A percentile compares a stretch with the other conserved stretches of the same genome.
Evolutionary conservation across 2,888 invertebrate genomes (phyloP).

Genomic region (Drosophila melanosoma): DNA sequence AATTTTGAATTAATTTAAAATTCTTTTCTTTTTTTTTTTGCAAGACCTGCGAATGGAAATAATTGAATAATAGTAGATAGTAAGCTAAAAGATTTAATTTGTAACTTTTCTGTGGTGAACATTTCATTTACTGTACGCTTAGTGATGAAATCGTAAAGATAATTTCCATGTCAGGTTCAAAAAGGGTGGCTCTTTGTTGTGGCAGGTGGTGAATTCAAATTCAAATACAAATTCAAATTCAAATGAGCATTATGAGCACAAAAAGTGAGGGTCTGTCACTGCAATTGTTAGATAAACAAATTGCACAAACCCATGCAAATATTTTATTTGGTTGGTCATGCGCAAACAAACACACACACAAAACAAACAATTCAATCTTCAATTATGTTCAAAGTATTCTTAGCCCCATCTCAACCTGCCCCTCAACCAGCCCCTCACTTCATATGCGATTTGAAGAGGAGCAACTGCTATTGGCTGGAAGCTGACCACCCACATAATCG

Average conservation of each 20-base stretch:
- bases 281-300: constrained; percentile 44
- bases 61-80: neutral
- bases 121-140: neutral
- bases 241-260: neutral
- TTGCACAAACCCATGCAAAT: constrained; percentile 24
- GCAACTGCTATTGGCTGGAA: constrained; percentile 18
- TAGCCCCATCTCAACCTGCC: neutral
- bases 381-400: neutral
- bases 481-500: constrained; percentile 26
- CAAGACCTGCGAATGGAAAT: neutral
- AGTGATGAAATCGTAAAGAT: neutral
- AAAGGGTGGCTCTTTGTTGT: neutral
- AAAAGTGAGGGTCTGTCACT: constrained; percentile 4
- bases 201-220: neutral
- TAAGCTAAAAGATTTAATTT: neutral
- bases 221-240: neutral
- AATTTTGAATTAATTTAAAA: neutral
- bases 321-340: constrained; percentile 8
- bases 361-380: constrained; percentile 17
- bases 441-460: constrained; percentile 6
- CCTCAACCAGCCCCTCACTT: neutral
- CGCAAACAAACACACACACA: neutral
- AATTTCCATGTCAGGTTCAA: neutral
- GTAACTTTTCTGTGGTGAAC: neutral
- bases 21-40: neutral